These are phyloP conservation scores for Tholera decimalis DNA, from an alignment of 2,888 invertebrate species.

Conservation along the genomic window DNA sequence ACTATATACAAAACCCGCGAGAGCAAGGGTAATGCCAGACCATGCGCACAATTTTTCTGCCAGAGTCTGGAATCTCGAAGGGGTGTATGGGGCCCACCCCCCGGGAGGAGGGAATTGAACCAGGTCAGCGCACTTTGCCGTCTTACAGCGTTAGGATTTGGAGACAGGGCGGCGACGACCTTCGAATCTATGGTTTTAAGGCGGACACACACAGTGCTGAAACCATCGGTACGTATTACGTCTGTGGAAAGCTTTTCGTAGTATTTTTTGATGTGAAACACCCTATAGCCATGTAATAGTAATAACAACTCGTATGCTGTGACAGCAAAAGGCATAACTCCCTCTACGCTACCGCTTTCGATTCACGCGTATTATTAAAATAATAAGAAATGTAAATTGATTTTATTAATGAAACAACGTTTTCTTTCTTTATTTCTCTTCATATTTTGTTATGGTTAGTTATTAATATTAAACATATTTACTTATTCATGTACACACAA, in stretches of 20 bases:
- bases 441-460: too few relatives aligned
- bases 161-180: conserved; percentile 78
- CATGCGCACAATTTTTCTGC: conserved; percentile 71
- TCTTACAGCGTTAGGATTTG: conserved; percentile 67
- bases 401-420: too few relatives aligned
- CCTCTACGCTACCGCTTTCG: too few relatives aligned
- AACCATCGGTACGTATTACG: conserved; percentile 1
- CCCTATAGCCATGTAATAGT: too few relatives aligned
- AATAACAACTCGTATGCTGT: too few relatives aligned
- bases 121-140: conserved; percentile 82
- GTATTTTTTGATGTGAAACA: not conserved
- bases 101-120: conserved; percentile 49
- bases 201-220: conserved; percentile 14
- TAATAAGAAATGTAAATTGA: too few relatives aligned
- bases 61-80: conserved; percentile 74
- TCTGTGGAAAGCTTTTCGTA: not conserved
- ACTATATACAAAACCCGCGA: conserved; percentile 31
- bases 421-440: too few relatives aligned
- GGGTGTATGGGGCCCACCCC: conserved; percentile 44
- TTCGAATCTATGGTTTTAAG: conserved; percentile 64
- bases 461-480: too few relatives aligned
- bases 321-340: too few relatives aligned
- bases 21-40: conserved; percentile 48
- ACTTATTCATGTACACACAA: too few relatives aligned
- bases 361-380: too few relatives aligned